Evolutionary conservation across 2,113 vertebrate genomes (phyloP), one percentile per base, ranked within the genome.

Genomic region (Phrynocephalus versicolor): DNA sequence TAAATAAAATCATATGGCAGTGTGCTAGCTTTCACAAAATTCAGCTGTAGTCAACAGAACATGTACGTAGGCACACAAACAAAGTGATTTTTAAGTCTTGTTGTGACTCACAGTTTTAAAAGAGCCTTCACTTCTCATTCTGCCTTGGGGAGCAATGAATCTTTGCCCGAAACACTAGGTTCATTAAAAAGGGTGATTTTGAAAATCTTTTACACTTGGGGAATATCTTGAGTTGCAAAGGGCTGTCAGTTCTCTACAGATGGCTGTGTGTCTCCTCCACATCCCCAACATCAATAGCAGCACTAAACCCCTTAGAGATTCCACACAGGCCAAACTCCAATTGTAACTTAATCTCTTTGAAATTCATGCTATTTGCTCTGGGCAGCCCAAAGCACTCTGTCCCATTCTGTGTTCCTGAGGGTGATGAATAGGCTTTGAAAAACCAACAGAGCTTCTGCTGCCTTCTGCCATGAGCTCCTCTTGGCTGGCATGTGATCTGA

Each of bases 311-410:
- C 45, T 30, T 33, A 55, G 18, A 45, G 21, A 30, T 51, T 62
- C 69, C 51, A 60, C 45, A 51, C 55, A 73, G n/a, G 14, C 84
- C 23, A 73, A 80, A 55, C 7, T 19, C 23, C 33, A 79, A 45
- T 33, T 37, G 70, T 62, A 51, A 58, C 57, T 64, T 21, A 73
- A 73, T 73, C 67, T 77, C 75, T 79, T 79, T 80, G 37, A 51
- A 73, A 80, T 80, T 35, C 58, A 85, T 55, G 57, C n/a, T 37
- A 33, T 79, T 79, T 72, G 67, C 60, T 85, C 79, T 74, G 58
- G 39, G 69, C 57, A 80, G 39, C 39, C 58, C 30, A 73, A 2
- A 51, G 23, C 4, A 8, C 21, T 60, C 51, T 80, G 69, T 64
- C 69, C 69, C 55, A 85, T 79, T 71, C 57, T 51, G 67, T 60